Conservation (phyloP, 2,888 invertebrate species). For the Alitta virens region DNA sequence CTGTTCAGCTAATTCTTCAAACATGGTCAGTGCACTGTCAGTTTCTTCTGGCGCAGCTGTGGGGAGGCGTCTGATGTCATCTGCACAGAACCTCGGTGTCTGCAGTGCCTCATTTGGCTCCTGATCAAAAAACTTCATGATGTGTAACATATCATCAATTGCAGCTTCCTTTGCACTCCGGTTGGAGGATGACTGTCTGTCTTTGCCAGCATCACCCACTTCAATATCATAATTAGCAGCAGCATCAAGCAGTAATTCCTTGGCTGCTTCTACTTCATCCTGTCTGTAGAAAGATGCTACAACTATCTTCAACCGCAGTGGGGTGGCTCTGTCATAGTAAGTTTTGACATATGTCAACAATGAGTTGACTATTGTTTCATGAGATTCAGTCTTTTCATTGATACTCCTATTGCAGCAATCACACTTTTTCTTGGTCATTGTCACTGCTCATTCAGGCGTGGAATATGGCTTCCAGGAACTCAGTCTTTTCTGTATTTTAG, state of each 20-base stretch:
- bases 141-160: background rate
- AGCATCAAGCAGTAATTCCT: background rate
- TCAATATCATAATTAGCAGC: background rate
- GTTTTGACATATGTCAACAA: background rate
- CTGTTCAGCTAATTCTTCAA: too few species aligned
- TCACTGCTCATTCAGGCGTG: background rate
- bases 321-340: background rate
- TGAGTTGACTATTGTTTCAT: background rate
- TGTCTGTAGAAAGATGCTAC: background rate
- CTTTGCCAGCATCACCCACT: background rate
- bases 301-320: background rate
- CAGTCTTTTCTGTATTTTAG: too few species aligned
- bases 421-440: background rate
- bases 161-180: background rate
- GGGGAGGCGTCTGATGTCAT: too few species aligned
- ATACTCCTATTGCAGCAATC: background rate
- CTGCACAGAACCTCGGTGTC: background rate
- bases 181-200: background rate
- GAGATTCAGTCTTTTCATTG: background rate
- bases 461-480: too few species aligned
- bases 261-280: background rate
- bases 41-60: too few species aligned
- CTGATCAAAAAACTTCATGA: background rate
- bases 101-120: background rate
- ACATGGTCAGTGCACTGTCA: too few species aligned